phyloP scores from a whole-genome alignment of 2,888 invertebrate species.

The Hypercompe scribonia region DNA sequence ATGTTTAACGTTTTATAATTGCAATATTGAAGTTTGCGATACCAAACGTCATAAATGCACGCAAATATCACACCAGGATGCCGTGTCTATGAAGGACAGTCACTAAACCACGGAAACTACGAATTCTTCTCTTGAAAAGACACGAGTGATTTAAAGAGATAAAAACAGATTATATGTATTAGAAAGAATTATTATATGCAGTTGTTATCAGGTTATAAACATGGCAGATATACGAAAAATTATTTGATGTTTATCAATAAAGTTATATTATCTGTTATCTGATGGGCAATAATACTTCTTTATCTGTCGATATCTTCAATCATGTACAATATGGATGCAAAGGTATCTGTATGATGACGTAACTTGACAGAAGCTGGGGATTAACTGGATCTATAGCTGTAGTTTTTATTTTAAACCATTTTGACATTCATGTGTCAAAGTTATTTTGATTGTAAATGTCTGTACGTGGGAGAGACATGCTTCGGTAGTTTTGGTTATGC shows the following conservation, averaged over 20 bases:
- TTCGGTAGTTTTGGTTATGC: too few relatives aligned
- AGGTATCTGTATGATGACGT: neutral
- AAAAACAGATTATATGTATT: neutral
- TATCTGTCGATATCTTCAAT: conserved; percentile 2
- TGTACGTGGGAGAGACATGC: too few relatives aligned
- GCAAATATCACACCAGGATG: neutral
- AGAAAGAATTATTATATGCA: conserved; percentile 5
- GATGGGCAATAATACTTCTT: neutral
- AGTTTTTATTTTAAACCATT: neutral
- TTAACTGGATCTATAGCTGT: neutral
- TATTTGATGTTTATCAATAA: conserved; percentile 7
- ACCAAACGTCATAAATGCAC: neutral
- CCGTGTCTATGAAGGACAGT: neutral
- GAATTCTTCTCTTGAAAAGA: neutral
- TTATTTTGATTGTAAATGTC: neutral
- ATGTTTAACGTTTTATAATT: neutral
- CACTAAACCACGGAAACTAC: neutral
- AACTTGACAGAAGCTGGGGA: neutral
- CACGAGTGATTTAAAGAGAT: neutral
- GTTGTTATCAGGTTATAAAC: conserved; percentile 7
- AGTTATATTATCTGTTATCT: neutral
- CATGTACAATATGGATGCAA: conserved; percentile 1
- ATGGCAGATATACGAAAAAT: neutral
- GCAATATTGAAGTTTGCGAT: neutral
- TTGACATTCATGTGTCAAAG: neutral